A percentile compares a stretch with the other conserved stretches of the same genome.
Conservation (phyloP, 2,797 vertebrate species). For the Pangasius djambal region DNA sequence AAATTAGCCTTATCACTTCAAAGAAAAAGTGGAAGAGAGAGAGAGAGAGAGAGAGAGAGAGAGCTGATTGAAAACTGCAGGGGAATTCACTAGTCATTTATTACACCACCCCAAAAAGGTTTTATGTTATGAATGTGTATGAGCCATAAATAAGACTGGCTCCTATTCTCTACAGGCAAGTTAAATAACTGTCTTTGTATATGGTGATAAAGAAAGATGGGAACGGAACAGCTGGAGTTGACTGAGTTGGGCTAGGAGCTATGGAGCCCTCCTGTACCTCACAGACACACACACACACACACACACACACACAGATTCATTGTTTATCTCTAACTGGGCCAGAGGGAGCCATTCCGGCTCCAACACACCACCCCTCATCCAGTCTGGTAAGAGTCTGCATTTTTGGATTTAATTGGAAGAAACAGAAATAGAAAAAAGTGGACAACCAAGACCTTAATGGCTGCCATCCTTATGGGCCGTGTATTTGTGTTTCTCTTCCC, state of each 20-base stretch:
- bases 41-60: not conserved
- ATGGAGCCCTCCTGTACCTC: constrained; percentile 41
- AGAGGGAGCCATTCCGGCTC: constrained; percentile 69
- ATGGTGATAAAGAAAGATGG: constrained; percentile 55
- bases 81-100: not conserved
- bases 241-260: constrained; percentile 61
- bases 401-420: constrained; percentile 73
- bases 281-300: constrained; percentile 25
- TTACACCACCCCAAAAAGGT: not conserved
- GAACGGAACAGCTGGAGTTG: constrained; percentile 63
- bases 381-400: constrained; percentile 63
- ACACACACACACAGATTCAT: constrained; percentile 56
- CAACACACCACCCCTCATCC: constrained; percentile 62
- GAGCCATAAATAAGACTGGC: constrained; percentile 37
- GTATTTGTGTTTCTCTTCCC: constrained; percentile 13
- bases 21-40: not conserved
- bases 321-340: constrained; percentile 74
- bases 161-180: constrained; percentile 30
- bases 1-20: not conserved
- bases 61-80: not conserved
- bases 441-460: constrained; percentile 25
- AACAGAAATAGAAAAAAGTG: constrained; percentile 18
- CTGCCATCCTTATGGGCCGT: constrained; percentile 4
- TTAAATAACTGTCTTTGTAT: constrained; percentile 41
- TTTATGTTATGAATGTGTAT: constrained; percentile 1